Conservation (phyloP, 2,888 invertebrate species). For the Geotrupes spiniger region DNA sequence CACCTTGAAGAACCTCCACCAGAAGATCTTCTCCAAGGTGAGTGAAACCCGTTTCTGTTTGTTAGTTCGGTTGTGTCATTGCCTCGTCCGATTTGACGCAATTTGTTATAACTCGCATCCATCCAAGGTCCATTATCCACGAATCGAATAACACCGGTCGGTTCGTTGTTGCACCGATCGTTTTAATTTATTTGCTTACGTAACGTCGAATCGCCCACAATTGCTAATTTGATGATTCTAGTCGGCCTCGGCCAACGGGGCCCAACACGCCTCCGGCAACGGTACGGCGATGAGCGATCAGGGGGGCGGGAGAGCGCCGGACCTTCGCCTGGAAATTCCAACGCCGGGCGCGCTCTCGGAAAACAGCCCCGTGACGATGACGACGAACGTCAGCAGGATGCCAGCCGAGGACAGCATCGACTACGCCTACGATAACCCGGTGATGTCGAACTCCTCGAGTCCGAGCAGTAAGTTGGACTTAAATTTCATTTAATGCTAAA, state of each 20-base stretch:
- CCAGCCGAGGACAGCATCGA: conserved; percentile 78
- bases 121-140: too few species aligned
- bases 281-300: conserved; percentile 15
- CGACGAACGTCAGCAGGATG: conserved; percentile 66
- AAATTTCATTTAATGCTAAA: too few species aligned
- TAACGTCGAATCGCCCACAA: neutral
- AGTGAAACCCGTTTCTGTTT: too few species aligned
- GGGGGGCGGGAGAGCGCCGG: conserved; percentile 22
- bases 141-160: too few species aligned
- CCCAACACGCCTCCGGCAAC: conserved; percentile 23
- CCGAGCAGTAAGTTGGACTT: conserved; percentile 44
- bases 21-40: conserved; percentile 40
- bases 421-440: conserved; percentile 77
- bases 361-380: conserved; percentile 57
- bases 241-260: conserved; percentile 19
- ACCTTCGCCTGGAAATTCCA: conserved; percentile 32
- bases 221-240: conserved; percentile 2
- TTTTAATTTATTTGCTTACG: neutral
- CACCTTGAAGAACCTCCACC: conserved; percentile 38
- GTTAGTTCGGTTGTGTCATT: too few species aligned
- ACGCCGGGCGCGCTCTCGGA: conserved; percentile 34
- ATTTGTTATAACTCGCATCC: too few species aligned
- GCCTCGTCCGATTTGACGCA: too few species aligned
- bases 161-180: too few species aligned
- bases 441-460: conserved; percentile 66